phyloP scores from a whole-genome alignment of 1,140 invertebrate species.

The Kradibia gibbosae region DNA sequence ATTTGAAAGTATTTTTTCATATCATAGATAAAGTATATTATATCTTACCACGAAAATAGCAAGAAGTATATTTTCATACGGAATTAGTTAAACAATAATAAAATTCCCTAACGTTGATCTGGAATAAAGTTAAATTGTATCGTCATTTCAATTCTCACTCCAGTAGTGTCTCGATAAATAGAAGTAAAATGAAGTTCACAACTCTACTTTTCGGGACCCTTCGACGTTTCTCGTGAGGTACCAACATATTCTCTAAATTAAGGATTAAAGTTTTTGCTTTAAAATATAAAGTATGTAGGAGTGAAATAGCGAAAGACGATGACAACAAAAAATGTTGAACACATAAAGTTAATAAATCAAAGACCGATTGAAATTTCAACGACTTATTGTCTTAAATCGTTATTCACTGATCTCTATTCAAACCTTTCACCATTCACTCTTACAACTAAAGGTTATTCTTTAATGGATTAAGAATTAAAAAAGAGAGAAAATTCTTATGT shows the following conservation, averaged over 20 bases:
- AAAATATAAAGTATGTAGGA: not conserved
- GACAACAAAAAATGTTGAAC: not conserved
- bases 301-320: not conserved
- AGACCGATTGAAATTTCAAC: conserved; percentile 32
- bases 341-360: not conserved
- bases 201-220: not conserved
- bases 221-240: not conserved
- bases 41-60: too few species aligned
- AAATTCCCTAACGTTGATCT: not conserved
- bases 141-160: not conserved
- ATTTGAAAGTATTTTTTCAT: too few species aligned
- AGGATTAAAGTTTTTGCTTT: not conserved
- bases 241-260: not conserved
- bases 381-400: conserved; percentile 1
- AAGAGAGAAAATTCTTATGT: not conserved
- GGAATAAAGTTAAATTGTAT: conserved; percentile 36
- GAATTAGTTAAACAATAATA: too few species aligned
- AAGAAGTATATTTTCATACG: too few species aligned
- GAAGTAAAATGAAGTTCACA: not conserved
- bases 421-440: not conserved
- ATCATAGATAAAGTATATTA: too few species aligned
- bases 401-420: not conserved
- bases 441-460: not conserved
- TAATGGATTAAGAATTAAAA: conserved; percentile 10
- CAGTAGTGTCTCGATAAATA: not conserved